Base-by-base conservation (phyloP, 1,140 invertebrate genomes). In the Holotrichia oblita region DNA sequence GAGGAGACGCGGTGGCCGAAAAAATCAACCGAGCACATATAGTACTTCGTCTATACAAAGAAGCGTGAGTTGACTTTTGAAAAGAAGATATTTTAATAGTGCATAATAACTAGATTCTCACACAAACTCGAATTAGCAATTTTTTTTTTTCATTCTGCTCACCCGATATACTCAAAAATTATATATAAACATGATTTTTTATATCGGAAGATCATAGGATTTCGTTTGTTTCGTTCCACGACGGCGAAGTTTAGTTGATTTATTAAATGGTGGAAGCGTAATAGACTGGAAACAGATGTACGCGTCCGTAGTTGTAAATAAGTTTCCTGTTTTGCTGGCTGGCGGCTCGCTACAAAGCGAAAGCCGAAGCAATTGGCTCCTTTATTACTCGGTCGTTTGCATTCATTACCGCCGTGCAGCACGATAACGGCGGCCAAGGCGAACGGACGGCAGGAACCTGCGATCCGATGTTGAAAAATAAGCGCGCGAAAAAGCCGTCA, bases 351-450 rank as follows among this genome's bases (percentile, higher is more conserved):
- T 64, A 64, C 61, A 64, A 64, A 64, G 61, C 61, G 61, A 64
- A 20, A 27, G 61, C 6, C 61, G 61, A 20, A 48, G 61, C 17
- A 64, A 64, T 64, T 64, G 61, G 61, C 61, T 64, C 61, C 61
- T 64, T 64, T 64, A 64, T 64, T 64, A 64, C 61, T 64, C 61
- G 61, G 24, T 27, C 61, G 61, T 64, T 64, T 64, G 61, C 61
- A 27, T 64, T 64, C 24, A 64, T 64, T 64, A 64, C 17, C 3
- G 20, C 10, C 61, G 3, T 48, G 44, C 44, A n/a, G 12, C 44
- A 14, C 6, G n/a, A n/a, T n/a, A n/a, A n/a, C n/a, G n/a, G n/a
- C n/a, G 61, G 24, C 61, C 61, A 27, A 12, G 55, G 55, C 55
- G 20, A 61, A 27, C 44, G 44, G 3, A n/a, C n/a, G 12, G 12